Percentiles rank a stretch among this genome's conserved stretches.
Conservation (phyloP, 2,888 invertebrate species). For the Taphrorychus bicolor region DNA sequence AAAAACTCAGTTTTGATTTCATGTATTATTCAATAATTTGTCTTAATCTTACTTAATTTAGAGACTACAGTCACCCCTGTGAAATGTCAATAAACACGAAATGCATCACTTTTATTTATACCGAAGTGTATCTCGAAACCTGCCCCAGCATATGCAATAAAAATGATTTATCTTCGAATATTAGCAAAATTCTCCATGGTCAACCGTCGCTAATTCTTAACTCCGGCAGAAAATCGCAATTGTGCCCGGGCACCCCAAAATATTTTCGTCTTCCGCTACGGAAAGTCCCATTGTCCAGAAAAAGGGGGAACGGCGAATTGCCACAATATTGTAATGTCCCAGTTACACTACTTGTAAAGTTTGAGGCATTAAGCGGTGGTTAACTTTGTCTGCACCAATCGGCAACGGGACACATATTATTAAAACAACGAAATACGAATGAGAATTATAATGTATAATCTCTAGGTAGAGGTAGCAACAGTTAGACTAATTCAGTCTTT, state of each 20-base stretch:
- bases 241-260: conserved; percentile 36
- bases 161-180: conserved; percentile 47
- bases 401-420: neutral
- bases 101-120: neutral
- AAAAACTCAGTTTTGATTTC: too few relatives aligned
- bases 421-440: too few relatives aligned
- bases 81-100: neutral
- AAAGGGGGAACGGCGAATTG: conserved; percentile 35
- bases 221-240: conserved; percentile 36
- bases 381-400: conserved; percentile 22
- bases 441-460: too few relatives aligned
- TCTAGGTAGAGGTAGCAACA: too few relatives aligned
- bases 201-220: conserved; percentile 44
- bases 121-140: neutral
- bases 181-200: conserved; percentile 50
- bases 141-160: conserved; percentile 13
- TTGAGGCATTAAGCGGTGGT: conserved; percentile 23
- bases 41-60: too few relatives aligned
- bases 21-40: too few relatives aligned
- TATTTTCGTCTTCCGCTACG: conserved; percentile 36
- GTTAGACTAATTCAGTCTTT: neutral
- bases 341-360: conserved; percentile 37
- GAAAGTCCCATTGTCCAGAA: conserved; percentile 39
- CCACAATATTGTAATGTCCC: conserved; percentile 40
- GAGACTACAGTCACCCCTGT: too few relatives aligned